Evolutionary conservation across 2,888 invertebrate genomes (phyloP).

Genomic region (Periphyllus acericola): DNA sequence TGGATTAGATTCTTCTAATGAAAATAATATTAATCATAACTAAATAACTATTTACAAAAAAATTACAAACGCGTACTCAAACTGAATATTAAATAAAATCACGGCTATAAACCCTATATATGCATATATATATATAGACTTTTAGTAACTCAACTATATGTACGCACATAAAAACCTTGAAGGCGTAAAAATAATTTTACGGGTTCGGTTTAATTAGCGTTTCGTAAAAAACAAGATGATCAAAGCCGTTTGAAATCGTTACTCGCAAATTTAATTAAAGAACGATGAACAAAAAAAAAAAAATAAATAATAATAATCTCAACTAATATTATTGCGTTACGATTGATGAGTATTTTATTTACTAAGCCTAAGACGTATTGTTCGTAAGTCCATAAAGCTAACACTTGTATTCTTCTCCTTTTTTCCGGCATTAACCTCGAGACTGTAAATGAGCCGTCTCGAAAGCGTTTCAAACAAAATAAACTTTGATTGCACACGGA

Average conservation of each 20-base stretch:
- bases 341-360: background rate
- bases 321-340: background rate
- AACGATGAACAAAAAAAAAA: background rate
- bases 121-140: too few relatives aligned
- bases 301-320: background rate
- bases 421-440: background rate
- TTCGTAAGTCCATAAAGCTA: background rate
- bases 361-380: background rate
- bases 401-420: background rate
- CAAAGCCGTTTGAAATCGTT: background rate
- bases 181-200: background rate
- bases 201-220: background rate
- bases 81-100: background rate
- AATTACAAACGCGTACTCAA: background rate
- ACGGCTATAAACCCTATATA: background rate
- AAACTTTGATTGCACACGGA: background rate
- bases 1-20: background rate
- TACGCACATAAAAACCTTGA: background rate
- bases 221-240: background rate
- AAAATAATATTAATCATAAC: too few relatives aligned
- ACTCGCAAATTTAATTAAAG: background rate
- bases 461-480: slow-evolving; percentile 30
- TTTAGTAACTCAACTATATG: background rate
- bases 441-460: slow-evolving; percentile 6
- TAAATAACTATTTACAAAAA: background rate